phyloP scores from a whole-genome alignment of 2,797 vertebrate species.

The Platyrinchus mystaceus region DNA sequence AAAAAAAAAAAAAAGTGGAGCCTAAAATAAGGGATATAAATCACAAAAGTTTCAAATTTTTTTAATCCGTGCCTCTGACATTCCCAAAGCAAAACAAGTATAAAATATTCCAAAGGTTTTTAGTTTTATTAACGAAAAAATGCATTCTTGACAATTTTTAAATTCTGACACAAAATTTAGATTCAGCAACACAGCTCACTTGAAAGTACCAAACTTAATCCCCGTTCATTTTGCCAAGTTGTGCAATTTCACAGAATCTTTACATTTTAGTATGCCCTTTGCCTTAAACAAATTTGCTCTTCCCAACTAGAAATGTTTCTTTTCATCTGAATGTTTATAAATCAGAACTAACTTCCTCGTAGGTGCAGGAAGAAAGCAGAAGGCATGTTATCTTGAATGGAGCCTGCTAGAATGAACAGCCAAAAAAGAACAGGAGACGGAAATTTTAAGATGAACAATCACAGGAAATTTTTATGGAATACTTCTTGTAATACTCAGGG shows the following conservation, averaged over 20 bases:
- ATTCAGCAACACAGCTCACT: background rate
- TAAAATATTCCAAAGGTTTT: background rate
- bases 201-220: background rate
- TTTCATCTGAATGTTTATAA: background rate
- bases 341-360: background rate
- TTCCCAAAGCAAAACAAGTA: background rate
- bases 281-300: background rate
- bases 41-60: background rate
- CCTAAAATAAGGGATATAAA: background rate
- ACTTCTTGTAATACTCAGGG: background rate
- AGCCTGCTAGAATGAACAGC: background rate
- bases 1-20: background rate
- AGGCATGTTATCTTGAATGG: background rate
- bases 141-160: background rate
- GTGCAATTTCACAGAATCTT: background rate
- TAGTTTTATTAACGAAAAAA: background rate
- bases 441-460: background rate
- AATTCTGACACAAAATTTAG: background rate
- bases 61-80: background rate
- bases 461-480: background rate
- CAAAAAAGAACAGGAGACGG: background rate
- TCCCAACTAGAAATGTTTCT: background rate
- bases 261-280: background rate
- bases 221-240: background rate
- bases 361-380: background rate